Evolutionary conservation across 2,113 vertebrate genomes (phyloP).

Genomic region (Panurus biarmicus): DNA sequence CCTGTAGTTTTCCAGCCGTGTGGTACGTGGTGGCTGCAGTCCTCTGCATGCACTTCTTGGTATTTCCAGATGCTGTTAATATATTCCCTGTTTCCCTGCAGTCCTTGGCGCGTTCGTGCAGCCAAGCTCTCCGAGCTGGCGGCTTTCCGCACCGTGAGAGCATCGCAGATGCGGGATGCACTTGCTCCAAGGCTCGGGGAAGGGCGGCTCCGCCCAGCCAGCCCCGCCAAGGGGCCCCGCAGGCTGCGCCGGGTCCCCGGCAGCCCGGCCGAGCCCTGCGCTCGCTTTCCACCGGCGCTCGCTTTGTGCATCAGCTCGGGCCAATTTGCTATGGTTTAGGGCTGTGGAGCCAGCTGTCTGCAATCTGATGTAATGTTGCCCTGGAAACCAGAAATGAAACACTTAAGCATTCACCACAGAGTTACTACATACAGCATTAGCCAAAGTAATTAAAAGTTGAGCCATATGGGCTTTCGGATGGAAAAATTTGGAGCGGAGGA

Average conservation of each 20-base stretch:
- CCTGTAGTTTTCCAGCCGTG: background rate
- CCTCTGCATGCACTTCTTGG: background rate
- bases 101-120: background rate
- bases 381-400: constrained; percentile 80
- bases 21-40: constrained; percentile 19
- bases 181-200: constrained; percentile 69
- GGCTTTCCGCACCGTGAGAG: constrained; percentile 63
- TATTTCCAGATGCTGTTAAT: constrained; percentile 65
- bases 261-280: background rate
- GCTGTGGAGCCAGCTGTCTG: constrained; percentile 81
- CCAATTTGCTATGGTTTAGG: constrained; percentile 77
- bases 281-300: constrained; percentile 64
- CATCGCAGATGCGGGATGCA: constrained; percentile 71
- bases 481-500: constrained; percentile 51
- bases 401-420: constrained; percentile 73
- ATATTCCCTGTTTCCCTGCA: constrained; percentile 8
- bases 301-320: constrained; percentile 61
- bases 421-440: constrained; percentile 74
- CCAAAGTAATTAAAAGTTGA: constrained; percentile 78
- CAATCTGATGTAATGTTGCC: constrained; percentile 82
- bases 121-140: constrained; percentile 60
- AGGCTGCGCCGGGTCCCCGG: constrained; percentile 48
- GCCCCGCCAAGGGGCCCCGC: constrained; percentile 50
- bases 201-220: constrained; percentile 49
- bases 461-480: constrained; percentile 70